These are phyloP conservation scores for Guaruba guarouba DNA, from an alignment of 2,113 vertebrate genomes.

Conservation along the genomic window DNA sequence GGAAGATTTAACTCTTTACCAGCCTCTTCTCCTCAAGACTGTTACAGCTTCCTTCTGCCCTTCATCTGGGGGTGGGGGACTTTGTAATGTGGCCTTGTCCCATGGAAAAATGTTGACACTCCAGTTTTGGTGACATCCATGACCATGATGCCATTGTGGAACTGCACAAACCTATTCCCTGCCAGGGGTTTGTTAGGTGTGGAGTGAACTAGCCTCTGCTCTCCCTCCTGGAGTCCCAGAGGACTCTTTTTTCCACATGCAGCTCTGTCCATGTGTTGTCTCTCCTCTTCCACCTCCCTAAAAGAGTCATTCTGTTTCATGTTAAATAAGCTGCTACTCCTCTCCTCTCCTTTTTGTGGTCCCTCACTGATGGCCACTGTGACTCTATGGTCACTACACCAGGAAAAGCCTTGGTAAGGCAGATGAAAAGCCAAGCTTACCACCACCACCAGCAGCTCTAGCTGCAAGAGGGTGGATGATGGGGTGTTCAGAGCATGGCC, in stretches of 20 bases:
- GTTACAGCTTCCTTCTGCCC: background rate
- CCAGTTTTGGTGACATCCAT: background rate
- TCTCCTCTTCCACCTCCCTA: background rate
- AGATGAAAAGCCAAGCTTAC: background rate
- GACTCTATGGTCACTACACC: background rate
- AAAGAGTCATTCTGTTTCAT: background rate
- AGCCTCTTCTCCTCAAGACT: background rate
- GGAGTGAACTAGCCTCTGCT: background rate
- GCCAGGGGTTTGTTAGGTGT: background rate
- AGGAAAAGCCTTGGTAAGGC: background rate
- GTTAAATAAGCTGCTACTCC: background rate
- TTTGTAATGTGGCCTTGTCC: background rate
- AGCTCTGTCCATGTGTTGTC: background rate
- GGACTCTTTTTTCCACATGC: background rate
- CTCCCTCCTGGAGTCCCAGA: background rate
- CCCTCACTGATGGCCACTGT: background rate
- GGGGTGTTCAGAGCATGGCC: background rate
- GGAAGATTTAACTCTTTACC: conserved; percentile 23
- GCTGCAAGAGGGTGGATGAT: background rate
- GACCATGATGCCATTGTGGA: background rate
- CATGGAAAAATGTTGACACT: accelerated
- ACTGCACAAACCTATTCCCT: background rate
- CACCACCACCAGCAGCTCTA: background rate
- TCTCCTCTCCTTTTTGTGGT: background rate
- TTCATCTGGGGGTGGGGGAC: background rate